phyloP scores from a whole-genome alignment of 1,140 invertebrate genomes.

The Drosophila truncata region DNA sequence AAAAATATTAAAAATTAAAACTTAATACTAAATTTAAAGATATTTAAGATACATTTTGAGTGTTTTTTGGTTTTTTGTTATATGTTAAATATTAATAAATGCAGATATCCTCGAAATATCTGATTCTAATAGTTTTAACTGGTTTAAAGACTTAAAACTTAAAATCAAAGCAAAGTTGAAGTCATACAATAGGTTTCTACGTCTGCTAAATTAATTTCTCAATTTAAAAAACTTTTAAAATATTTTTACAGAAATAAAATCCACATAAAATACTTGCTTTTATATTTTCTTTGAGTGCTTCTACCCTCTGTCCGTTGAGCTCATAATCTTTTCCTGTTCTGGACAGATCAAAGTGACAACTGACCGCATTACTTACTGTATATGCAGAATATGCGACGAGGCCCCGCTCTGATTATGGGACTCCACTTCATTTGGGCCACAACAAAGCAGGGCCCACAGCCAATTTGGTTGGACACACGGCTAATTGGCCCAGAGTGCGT shows the following conservation, averaged over 20 bases:
- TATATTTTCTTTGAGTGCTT: conserved; percentile 1
- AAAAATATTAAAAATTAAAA: not conserved
- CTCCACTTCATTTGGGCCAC: conserved; percentile 54
- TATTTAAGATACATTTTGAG: not conserved
- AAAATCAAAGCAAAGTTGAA: too few species aligned
- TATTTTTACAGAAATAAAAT: not conserved
- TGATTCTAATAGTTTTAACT: not conserved
- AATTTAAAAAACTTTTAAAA: too few species aligned
- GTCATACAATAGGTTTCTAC: too few species aligned
- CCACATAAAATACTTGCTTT: not conserved
- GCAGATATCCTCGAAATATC: not conserved
- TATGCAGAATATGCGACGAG: conserved; percentile 18
- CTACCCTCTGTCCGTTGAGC: not conserved
- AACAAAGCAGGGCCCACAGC: conserved; percentile 73
- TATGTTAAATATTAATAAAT: not conserved
- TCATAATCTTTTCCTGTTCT: conserved; percentile 15
- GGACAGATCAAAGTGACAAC: conserved; percentile 73
- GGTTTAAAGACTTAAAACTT: not conserved
- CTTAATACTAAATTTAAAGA: not conserved
- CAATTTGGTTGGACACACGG: conserved; percentile 70
- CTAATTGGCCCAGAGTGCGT: conserved; percentile 70
- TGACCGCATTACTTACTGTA: conserved; percentile 64
- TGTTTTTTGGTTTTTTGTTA: not conserved
- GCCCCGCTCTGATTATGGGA: conserved; percentile 12
- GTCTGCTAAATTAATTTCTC: too few species aligned